Percentiles rank a stretch among this genome's conserved stretches.
phyloP scores from a whole-genome alignment of 2,113 vertebrate genomes.

The Pseudolaguvia tuberculata region DNA sequence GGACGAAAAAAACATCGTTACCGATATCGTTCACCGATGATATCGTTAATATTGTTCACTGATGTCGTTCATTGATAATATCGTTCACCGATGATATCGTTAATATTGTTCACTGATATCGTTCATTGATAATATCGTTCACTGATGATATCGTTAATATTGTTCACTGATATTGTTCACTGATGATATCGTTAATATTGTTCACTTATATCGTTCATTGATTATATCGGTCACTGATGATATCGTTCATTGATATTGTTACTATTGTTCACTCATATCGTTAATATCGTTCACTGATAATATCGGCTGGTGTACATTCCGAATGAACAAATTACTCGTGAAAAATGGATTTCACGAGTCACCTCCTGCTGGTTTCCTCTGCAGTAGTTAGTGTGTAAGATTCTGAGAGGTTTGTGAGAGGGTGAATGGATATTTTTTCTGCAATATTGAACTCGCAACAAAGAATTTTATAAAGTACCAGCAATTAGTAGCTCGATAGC shows the following conservation, averaged over 20 bases:
- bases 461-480: neutral
- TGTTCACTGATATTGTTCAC: neutral
- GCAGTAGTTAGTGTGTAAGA: neutral
- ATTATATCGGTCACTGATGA: no score
- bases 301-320: constrained; percentile 10
- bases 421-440: neutral
- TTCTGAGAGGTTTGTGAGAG: neutral
- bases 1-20: neutral
- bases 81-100: no score
- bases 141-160: no score
- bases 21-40: neutral
- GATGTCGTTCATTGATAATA: no score
- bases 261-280: no score
- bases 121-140: no score
- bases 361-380: no score
- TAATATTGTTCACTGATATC: no score
- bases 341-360: neutral
- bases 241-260: no score
- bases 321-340: neutral
- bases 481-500: neutral
- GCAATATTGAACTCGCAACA: neutral
- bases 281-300: neutral
- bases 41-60: no score
- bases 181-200: no score
- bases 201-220: no score